Evolutionary conservation across 2,113 vertebrate genomes (phyloP).

Genomic region (Herpetotheres cachinnans): DNA sequence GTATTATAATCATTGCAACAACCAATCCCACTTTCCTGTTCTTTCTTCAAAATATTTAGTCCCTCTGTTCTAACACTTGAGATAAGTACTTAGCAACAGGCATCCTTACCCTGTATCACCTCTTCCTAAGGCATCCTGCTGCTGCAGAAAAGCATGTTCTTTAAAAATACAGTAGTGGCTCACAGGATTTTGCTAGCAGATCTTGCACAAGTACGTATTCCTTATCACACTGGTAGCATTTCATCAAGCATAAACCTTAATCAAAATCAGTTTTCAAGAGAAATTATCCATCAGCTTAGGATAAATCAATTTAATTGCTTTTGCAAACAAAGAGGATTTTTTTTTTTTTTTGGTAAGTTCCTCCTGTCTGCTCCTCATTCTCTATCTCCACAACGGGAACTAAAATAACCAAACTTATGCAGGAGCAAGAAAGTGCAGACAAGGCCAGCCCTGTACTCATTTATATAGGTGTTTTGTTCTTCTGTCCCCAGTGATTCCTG

Average conservation of each 20-base stretch:
- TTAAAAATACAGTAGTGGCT: conserved; percentile 42
- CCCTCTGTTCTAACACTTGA: not conserved
- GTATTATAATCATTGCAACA: not conserved
- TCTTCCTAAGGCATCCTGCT: conserved; percentile 7
- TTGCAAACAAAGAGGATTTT: not conserved
- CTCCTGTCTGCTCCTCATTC: not conserved
- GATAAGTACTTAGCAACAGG: not conserved
- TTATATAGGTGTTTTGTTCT: not conserved
- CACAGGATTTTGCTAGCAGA: conserved; percentile 29
- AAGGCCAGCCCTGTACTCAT: not conserved
- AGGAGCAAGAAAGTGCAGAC: not conserved
- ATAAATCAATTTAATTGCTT: conserved; percentile 43
- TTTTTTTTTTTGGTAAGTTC: not conserved
- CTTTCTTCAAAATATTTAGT: not conserved
- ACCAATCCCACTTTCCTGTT: not conserved
- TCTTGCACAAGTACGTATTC: conserved; percentile 6
- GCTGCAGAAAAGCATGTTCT: not conserved
- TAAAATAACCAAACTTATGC: not conserved
- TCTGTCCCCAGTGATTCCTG: not conserved
- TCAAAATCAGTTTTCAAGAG: conserved; percentile 18
- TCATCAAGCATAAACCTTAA: conserved; percentile 38
- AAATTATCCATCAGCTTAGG: conserved; percentile 7
- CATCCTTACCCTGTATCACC: not conserved
- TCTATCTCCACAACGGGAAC: not conserved
- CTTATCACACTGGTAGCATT: conserved; percentile 19